Evolutionary conservation across 2,113 vertebrate species (phyloP).

Genomic region (Ameiurus melas): DNA sequence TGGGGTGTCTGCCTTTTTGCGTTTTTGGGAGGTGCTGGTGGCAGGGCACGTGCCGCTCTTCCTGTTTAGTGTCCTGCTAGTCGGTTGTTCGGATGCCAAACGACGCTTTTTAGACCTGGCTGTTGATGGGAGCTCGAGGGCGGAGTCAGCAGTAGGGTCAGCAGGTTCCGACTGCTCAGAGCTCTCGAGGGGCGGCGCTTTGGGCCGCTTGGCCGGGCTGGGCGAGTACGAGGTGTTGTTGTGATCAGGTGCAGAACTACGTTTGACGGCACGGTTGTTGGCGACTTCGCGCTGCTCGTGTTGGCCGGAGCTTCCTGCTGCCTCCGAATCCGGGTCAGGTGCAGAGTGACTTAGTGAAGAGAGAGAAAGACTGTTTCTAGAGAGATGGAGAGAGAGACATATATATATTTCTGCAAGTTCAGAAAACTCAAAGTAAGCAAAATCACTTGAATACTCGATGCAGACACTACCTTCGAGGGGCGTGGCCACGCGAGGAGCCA

Average conservation of each 20-base stretch:
- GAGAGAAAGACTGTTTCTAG: conserved; percentile 90
- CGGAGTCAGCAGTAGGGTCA: conserved; percentile 80
- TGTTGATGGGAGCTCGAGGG: conserved; percentile 75
- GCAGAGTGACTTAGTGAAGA: conserved; percentile 84
- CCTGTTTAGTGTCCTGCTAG: conserved; percentile 87
- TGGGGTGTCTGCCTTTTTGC: conserved; percentile 88
- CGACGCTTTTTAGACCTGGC: conserved; percentile 92
- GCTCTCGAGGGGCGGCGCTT: conserved; percentile 60
- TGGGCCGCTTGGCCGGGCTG: conserved; percentile 92
- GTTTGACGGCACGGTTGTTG: conserved; percentile 83
- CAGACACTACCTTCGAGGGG: conserved; percentile 91
- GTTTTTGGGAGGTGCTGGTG: conserved; percentile 84
- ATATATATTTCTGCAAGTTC: not conserved
- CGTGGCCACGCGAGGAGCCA: conserved; percentile 95
- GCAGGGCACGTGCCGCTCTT: conserved; percentile 82
- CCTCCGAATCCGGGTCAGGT: conserved; percentile 84
- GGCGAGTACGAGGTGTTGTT: conserved; percentile 86
- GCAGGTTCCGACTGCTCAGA: conserved; percentile 64
- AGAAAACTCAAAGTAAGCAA: not conserved
- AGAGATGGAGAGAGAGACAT: conserved; percentile 47
- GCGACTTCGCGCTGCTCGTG: conserved; percentile 88
- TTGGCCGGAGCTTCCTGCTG: conserved; percentile 87
- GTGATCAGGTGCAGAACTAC: conserved; percentile 91
- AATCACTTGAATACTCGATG: not conserved
- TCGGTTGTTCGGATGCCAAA: conserved; percentile 78